phyloP scores from a whole-genome alignment of 2,797 vertebrate species.

The Jordanella pulchra region DNA sequence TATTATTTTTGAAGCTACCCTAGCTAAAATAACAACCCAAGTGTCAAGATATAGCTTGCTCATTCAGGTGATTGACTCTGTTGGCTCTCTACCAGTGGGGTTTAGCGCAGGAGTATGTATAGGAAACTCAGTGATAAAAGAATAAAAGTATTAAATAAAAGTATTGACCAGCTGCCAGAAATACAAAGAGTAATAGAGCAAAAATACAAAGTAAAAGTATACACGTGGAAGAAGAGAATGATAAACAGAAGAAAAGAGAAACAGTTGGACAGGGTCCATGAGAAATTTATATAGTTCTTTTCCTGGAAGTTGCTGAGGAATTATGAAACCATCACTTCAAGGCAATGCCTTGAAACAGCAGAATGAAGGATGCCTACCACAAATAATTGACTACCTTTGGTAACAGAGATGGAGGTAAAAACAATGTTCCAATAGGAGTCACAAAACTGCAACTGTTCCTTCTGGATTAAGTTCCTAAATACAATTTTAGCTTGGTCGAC shows the following conservation, averaged over 20 bases:
- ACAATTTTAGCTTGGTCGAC: conserved; percentile 35
- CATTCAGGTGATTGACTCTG: conserved; percentile 57
- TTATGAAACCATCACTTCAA: conserved; percentile 55
- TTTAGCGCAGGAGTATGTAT: conserved; percentile 23
- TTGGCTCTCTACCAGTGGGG: conserved; percentile 27
- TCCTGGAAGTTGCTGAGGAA: conserved; percentile 41
- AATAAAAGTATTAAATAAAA: conserved; percentile 44
- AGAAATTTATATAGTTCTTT: conserved; percentile 44
- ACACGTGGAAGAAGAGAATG: conserved; percentile 22
- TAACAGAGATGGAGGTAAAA: conserved; percentile 56
- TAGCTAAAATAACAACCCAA: conserved; percentile 54
- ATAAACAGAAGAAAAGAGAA: too few relatives aligned
- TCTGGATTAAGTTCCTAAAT: conserved; percentile 26
- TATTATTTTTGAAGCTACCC: conserved; percentile 51
- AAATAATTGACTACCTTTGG: conserved; percentile 62
- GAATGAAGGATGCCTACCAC: conserved; percentile 43
- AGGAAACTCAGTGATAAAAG: conserved; percentile 34
- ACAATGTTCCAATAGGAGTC: conserved; percentile 44
- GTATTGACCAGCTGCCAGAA: conserved; percentile 51
- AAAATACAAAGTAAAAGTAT: conserved; percentile 44
- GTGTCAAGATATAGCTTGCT: conserved; percentile 51
- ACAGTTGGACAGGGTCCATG: conserved; percentile 6
- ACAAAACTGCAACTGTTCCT: conserved; percentile 11
- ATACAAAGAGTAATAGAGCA: conserved; percentile 52
- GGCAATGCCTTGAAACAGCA: conserved; percentile 36